Base-by-base conservation (phyloP, 2,797 vertebrate genomes). In the Mormyrops boulengeri region DNA sequence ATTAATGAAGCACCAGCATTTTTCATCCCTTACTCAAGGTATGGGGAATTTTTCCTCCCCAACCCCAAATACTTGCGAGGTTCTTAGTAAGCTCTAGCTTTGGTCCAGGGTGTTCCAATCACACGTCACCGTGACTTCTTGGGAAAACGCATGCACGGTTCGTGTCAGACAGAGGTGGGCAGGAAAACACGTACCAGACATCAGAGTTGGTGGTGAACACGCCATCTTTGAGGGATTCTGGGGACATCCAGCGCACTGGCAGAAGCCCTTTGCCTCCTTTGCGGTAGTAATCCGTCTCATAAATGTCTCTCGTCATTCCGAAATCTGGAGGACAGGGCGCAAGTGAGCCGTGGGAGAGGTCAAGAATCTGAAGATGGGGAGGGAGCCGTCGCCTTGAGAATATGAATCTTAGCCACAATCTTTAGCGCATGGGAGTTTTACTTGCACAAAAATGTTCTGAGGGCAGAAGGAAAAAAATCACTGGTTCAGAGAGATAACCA, bases 201-300 rank as follows among this genome's bases (percentile, higher is more conserved):
- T 99, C 99, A 2, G 99, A 99, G 94, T 98, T 97, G 0, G 98
- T 99, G 80, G 98, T 99, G 96, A 99, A 99, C 92, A 99, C 98
- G 66, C 99, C 99, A 0, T 99, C 99, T 91, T 99, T 99, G 88
- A 99, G 97, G 0, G 99, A 99, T 90, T 99, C 98, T 0, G 99
- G 99, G 91, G 99, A 99, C 99, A 99, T 99, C 99, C 99, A 99
- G 93, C 99, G 98, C 5, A 99, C 99, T 0, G 99, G 99, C 93
- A 99, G 95, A 91, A 99, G 92, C n/a, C 99, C 99, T 80, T 99
- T 99, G 88, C 99, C 99, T 92, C 99, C 99, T 94, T 99, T 99
- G 84, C 99, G 95, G 93, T 99, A 99, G 94, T 99, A 99, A 96
- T 99, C 99, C 0, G 99, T 99, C 96, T 99, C 99, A 1, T 99